Evolutionary conservation across 2,113 vertebrate species (phyloP).

Genomic region (Ctenodactylus gundi): DNA sequence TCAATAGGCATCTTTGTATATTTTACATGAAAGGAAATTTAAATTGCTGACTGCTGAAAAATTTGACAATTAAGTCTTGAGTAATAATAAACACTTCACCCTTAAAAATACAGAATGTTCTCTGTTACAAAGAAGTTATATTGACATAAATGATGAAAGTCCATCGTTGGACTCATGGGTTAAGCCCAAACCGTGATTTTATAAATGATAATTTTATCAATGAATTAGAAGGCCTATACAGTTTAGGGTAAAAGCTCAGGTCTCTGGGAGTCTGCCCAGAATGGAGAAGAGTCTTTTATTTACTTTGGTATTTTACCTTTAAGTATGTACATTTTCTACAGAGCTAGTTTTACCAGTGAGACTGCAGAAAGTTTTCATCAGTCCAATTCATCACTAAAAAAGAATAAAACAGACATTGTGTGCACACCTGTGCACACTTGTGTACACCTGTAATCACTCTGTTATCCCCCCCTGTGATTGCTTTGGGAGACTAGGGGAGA

Average conservation of each 20-base stretch:
- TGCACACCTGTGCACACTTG: too few species aligned
- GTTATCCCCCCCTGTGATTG: too few species aligned
- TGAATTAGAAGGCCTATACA: background rate
- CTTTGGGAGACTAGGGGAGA: too few species aligned
- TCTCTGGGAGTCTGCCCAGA: background rate
- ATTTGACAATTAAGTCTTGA: background rate
- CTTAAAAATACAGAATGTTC: slow-evolving; percentile 29
- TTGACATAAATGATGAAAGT: background rate
- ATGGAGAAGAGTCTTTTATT: slow-evolving; percentile 43
- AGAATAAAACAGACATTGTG: too few species aligned
- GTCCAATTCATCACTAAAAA: background rate
- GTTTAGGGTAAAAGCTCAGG: background rate
- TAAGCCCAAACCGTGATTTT: background rate
- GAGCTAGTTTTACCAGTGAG: slow-evolving; percentile 60
- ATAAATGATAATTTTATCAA: slow-evolving; percentile 29
- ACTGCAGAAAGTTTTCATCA: background rate
- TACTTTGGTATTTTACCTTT: too few species aligned
- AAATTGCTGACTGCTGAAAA: slow-evolving; percentile 16
- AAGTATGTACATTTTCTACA: slow-evolving; percentile 5
- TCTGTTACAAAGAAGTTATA: background rate
- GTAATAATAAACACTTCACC: background rate
- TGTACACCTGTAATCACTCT: too few species aligned
- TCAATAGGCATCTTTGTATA: slow-evolving; percentile 29
- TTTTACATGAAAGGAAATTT: slow-evolving; percentile 43
- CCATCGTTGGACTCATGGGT: background rate